These are phyloP conservation scores for Sarcophilus harrisii DNA, from an alignment of 2,797 vertebrate species.

Conservation along the genomic window DNA sequence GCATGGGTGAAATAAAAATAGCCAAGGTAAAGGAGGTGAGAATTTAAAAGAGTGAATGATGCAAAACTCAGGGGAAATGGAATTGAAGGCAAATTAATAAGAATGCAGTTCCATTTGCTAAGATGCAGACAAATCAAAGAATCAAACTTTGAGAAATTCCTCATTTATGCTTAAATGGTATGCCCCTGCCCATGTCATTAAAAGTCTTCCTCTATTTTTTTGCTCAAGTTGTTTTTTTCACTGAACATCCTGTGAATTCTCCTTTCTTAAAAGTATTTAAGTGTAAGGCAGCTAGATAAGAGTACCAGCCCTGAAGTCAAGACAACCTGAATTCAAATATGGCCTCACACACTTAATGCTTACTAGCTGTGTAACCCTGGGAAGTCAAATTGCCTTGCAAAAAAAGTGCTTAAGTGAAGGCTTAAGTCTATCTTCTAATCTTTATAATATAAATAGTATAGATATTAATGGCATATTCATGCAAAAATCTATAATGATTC, in stretches of 20 bases:
- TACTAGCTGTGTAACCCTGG: no score
- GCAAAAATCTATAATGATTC: slow-evolving; percentile 6
- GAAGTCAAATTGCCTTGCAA: no score
- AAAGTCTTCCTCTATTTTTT: slow-evolving; percentile 16
- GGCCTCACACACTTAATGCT: no score
- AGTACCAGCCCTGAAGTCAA: no score
- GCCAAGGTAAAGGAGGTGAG: no score
- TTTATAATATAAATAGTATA: slow-evolving; percentile 7
- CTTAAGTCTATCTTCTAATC: not conserved
- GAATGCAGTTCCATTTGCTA: not conserved
- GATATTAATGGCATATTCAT: not conserved
- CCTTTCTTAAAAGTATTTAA: slow-evolving; percentile 29
- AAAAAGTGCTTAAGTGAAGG: slow-evolving; percentile 15
- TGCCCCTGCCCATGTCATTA: slow-evolving; percentile 23
- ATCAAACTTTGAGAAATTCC: slow-evolving; percentile 3
- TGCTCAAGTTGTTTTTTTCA: slow-evolving; percentile 10
- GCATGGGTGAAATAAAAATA: no score
- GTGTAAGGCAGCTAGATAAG: not conserved
- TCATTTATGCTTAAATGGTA: slow-evolving; percentile 13
- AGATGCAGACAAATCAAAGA: slow-evolving; percentile 10
- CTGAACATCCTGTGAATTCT: slow-evolving; percentile 8
- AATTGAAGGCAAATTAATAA: not conserved
- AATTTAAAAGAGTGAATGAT: not conserved
- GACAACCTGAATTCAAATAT: no score
- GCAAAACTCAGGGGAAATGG: not conserved